phyloP scores from a whole-genome alignment of 2,113 vertebrate species.

The Oceanites oceanicus region DNA sequence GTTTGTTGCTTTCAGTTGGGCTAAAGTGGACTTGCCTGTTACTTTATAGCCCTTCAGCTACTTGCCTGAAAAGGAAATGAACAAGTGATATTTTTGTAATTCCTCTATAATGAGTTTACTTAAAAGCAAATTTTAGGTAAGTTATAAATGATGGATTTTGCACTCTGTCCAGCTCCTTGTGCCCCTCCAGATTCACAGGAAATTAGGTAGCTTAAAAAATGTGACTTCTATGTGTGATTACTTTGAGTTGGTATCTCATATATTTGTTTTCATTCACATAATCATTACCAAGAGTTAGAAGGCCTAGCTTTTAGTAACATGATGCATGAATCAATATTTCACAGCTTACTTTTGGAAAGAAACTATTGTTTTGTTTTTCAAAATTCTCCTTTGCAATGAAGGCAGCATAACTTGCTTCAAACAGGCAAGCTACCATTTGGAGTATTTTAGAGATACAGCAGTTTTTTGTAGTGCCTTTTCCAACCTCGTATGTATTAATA shows the following conservation, averaged over 20 bases:
- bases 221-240: neutral
- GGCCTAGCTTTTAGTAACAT: neutral
- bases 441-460: neutral
- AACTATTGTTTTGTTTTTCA: neutral
- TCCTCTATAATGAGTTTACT: neutral
- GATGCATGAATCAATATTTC: neutral
- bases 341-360: neutral
- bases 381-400: neutral
- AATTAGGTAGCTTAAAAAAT: neutral
- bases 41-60: neutral
- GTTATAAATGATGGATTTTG: neutral
- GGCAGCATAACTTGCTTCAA: neutral
- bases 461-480: neutral
- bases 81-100: neutral
- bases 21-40: neutral
- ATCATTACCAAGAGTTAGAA: neutral
- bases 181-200: neutral
- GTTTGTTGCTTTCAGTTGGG: neutral
- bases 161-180: neutral
- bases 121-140: neutral
- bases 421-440: neutral
- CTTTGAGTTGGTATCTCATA: neutral
- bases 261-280: neutral
- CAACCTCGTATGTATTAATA: neutral
- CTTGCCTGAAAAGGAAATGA: neutral